Percentiles rank a stretch among this genome's conserved stretches.
phyloP scores from a whole-genome alignment of 2,113 vertebrate species.

The Toxotes jaculatrix region DNA sequence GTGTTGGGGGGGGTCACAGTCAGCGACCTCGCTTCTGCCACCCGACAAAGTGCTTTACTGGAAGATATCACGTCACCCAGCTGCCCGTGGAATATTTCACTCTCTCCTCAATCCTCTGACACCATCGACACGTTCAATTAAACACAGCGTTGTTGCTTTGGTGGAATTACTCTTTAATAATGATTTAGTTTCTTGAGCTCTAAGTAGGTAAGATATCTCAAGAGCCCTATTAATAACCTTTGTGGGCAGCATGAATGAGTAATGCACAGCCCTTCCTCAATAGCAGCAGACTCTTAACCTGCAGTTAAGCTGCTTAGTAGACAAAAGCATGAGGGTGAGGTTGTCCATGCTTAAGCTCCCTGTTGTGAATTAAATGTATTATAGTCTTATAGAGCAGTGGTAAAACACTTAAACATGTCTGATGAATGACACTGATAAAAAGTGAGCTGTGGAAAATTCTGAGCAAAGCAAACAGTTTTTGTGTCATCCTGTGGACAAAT shows the following conservation, averaged over 20 bases:
- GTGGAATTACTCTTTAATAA: slow-evolving; percentile 55
- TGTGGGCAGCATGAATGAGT: slow-evolving; percentile 20
- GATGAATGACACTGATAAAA: neutral
- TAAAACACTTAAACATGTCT: neutral
- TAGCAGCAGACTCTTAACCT: slow-evolving; percentile 37
- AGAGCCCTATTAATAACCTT: slow-evolving; percentile 46
- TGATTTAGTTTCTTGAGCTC: slow-evolving; percentile 42
- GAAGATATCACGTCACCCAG: slow-evolving; percentile 23
- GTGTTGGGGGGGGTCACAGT: slow-evolving; percentile 48
- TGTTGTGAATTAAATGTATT: slow-evolving; percentile 21
- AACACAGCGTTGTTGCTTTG: slow-evolving; percentile 46
- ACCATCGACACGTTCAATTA: slow-evolving; percentile 51
- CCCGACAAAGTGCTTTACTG: neutral
- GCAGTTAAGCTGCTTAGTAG: slow-evolving; percentile 27
- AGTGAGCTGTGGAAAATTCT: neutral
- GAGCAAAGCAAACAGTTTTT: no score
- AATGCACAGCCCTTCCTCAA: slow-evolving; percentile 30
- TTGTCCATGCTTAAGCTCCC: slow-evolving; percentile 21
- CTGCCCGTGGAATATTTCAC: slow-evolving; percentile 16
- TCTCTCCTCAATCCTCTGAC: slow-evolving; percentile 22
- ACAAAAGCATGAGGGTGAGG: slow-evolving; percentile 1
- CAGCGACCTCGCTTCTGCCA: slow-evolving; percentile 29
- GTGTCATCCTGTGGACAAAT: no score
- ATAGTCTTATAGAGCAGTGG: neutral
- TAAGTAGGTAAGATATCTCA: slow-evolving; percentile 35